phyloP scores from a whole-genome alignment of 2,888 invertebrate species.

The Sycophila texana region DNA sequence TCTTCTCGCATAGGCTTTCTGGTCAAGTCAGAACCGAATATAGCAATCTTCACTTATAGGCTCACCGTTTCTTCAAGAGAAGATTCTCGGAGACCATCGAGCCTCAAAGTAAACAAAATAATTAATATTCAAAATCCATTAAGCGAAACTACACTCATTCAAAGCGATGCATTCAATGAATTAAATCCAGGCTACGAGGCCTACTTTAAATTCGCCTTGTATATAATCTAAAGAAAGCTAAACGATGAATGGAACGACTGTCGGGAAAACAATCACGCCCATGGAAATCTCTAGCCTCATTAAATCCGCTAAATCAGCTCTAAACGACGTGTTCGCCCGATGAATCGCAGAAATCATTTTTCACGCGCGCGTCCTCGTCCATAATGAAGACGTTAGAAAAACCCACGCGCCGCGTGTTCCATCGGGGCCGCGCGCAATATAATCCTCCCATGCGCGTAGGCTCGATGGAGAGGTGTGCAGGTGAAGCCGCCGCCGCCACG shows the following conservation, averaged over 20 bases:
- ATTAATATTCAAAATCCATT: no score
- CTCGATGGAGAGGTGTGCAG: neutral
- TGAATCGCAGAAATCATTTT: conserved; percentile 33
- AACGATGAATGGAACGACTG: neutral
- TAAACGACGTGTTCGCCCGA: conserved; percentile 15
- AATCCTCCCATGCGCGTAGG: conserved; percentile 21
- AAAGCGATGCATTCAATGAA: no score
- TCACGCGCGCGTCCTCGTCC: conserved; percentile 16
- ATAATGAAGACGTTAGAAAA: conserved; percentile 50
- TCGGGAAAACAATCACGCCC: neutral
- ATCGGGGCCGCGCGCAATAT: neutral
- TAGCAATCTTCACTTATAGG: no score
- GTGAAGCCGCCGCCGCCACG: conserved; percentile 21
- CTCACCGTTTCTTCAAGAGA: no score
- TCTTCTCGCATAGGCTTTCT: no score
- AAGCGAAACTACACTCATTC: no score
- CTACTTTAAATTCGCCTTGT: neutral
- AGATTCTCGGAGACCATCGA: no score
- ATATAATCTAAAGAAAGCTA: neutral
- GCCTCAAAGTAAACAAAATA: no score
- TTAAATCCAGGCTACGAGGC: neutral
- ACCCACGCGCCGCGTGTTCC: neutral
- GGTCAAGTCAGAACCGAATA: no score
- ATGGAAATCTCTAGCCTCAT: conserved; percentile 10
- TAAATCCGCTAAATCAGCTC: conserved; percentile 40